Percentiles rank a stretch among this genome's conserved stretches.
These are phyloP conservation scores for Agriopis aurantiaria DNA, from an alignment of 2,888 invertebrate species.

Conservation along the genomic window DNA sequence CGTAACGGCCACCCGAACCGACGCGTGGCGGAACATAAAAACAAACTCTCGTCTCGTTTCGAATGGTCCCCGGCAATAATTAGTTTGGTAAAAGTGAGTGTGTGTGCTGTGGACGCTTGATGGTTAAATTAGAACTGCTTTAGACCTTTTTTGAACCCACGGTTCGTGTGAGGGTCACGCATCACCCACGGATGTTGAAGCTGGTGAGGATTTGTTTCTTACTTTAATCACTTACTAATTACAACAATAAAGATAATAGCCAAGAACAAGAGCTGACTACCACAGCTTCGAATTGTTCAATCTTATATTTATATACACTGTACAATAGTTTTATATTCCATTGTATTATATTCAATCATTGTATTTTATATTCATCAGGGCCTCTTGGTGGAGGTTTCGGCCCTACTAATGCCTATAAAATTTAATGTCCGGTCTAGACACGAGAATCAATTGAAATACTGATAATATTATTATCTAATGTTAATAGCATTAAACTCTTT, in stretches of 20 bases:
- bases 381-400: no score
- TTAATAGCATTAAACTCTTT: not conserved
- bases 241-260: not conserved
- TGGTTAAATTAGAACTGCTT: slow-evolving; percentile 78
- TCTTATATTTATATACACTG: no score
- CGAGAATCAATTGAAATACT: not conserved
- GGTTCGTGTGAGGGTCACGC: slow-evolving; percentile 58
- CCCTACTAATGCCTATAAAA: no score
- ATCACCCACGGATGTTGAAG: slow-evolving; percentile 77
- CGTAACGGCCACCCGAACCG: slow-evolving; percentile 50
- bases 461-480: not conserved
- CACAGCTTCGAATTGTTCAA: no score
- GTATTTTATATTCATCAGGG: no score
- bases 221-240: slow-evolving; percentile 51
- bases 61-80: slow-evolving; percentile 77
- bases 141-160: slow-evolving; percentile 67
- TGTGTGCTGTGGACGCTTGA: slow-evolving; percentile 79
- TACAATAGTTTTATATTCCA: no score
- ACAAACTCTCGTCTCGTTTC: slow-evolving; percentile 77
- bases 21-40: slow-evolving; percentile 78
- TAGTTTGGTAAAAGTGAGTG: slow-evolving; percentile 85
- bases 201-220: slow-evolving; percentile 72
- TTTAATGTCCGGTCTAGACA: no score
- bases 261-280: no score
- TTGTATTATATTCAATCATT: no score